Percentiles rank a stretch among this genome's conserved stretches.
Evolutionary conservation across 2,888 invertebrate species (phyloP).

Genomic region (Caenorhabditis auriculariae): DNA sequence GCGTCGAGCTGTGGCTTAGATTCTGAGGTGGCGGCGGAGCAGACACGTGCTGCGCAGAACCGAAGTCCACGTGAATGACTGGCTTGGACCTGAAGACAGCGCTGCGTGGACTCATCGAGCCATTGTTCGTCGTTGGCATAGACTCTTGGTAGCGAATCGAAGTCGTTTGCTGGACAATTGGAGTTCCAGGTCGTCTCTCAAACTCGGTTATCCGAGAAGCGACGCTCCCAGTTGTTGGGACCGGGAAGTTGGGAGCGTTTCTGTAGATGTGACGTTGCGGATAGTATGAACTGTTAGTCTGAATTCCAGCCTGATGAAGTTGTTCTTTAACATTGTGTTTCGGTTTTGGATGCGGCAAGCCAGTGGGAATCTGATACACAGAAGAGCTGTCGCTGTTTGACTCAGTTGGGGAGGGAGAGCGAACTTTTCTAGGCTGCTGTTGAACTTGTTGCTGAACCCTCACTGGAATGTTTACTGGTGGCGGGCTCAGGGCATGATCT

Average conservation of each 20-base stretch:
- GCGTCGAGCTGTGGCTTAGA: constrained; percentile 14
- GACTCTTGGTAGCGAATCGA: background rate
- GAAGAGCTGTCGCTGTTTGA: constrained; percentile 40
- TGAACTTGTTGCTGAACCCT: too few species aligned
- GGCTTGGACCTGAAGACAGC: constrained; percentile 60
- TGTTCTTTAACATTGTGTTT: constrained; percentile 63
- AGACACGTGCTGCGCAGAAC: too few species aligned
- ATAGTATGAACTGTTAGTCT: constrained; percentile 21
- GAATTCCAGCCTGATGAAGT: constrained; percentile 39
- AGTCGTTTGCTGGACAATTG: constrained; percentile 30
- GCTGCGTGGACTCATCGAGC: constrained; percentile 53
- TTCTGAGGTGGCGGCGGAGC: background rate
- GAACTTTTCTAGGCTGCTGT: constrained; percentile 24
- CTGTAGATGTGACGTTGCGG: constrained; percentile 13
- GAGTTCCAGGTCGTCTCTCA: constrained; percentile 54
- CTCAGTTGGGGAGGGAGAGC: constrained; percentile 43
- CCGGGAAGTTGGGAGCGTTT: constrained; percentile 52
- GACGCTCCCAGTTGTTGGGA: constrained; percentile 55
- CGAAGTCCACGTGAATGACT: constrained; percentile 57
- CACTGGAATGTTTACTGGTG: constrained; percentile 8
- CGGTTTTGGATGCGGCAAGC: constrained; percentile 61
- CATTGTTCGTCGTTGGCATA: constrained; percentile 22
- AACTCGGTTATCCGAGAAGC: constrained; percentile 57
- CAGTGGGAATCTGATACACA: constrained; percentile 45
- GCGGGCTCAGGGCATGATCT: constrained; percentile 44